phyloP scores from a whole-genome alignment of 2,888 invertebrate genomes.

The Lampropteryx suffumata region DNA sequence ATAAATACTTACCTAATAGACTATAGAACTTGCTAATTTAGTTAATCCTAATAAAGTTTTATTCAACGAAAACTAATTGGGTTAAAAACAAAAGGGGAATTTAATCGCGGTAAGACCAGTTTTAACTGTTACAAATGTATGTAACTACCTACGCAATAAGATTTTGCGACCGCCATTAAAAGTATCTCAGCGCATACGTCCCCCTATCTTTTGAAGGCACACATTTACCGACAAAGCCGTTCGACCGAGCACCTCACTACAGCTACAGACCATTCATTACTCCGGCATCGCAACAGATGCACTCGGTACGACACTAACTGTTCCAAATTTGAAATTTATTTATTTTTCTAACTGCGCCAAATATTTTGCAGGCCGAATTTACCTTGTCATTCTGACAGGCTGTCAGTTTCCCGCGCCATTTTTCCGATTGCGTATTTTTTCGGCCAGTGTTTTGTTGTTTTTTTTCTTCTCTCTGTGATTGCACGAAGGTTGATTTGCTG shows the following conservation, averaged over 20 bases:
- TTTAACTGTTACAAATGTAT: too few relatives aligned
- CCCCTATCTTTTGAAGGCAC: conserved; percentile 65
- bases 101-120: too few relatives aligned
- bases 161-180: conserved; percentile 23
- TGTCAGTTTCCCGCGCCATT: conserved; percentile 57
- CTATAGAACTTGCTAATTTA: too few relatives aligned
- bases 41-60: too few relatives aligned
- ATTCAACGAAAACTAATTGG: too few relatives aligned
- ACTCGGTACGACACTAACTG: conserved; percentile 56
- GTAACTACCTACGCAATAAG: too few relatives aligned
- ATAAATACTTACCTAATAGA: too few relatives aligned
- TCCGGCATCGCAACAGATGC: conserved; percentile 68
- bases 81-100: too few relatives aligned
- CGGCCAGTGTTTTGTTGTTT: conserved; percentile 41
- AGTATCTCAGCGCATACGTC: conserved; percentile 60
- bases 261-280: conserved; percentile 67
- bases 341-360: conserved; percentile 26
- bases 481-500: conserved; percentile 38
- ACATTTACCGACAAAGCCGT: conserved; percentile 77
- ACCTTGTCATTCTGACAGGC: conserved; percentile 43
- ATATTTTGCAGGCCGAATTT: conserved; percentile 27
- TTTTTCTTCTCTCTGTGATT: conserved; percentile 36
- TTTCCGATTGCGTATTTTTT: conserved; percentile 45
- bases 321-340: conserved; percentile 32
- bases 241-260: conserved; percentile 71